These are phyloP conservation scores for Epinephelus malabaricus DNA, from an alignment of 2,797 vertebrate species.

Conservation along the genomic window DNA sequence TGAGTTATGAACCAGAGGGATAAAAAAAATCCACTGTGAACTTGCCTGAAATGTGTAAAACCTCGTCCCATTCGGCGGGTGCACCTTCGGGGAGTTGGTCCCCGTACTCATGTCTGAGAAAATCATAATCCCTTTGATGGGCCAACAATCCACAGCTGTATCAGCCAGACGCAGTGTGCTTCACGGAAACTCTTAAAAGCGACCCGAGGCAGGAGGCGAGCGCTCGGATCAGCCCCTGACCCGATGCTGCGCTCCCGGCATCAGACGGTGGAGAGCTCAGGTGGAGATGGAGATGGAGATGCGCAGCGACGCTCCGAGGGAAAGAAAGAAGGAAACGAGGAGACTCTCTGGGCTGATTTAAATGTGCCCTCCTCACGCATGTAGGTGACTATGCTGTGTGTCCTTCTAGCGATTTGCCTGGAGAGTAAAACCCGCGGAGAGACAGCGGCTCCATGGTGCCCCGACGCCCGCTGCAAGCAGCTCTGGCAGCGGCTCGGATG, in stretches of 20 bases:
- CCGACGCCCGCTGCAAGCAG: conserved; percentile 65
- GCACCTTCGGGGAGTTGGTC: conserved; percentile 96
- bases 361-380: background rate
- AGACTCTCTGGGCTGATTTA: background rate
- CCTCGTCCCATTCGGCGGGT: conserved; percentile 97
- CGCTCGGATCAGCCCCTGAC: conserved; percentile 58
- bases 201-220: conserved; percentile 20
- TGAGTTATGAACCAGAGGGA: background rate
- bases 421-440: conserved; percentile 20
- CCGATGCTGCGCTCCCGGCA: conserved; percentile 64
- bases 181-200: conserved; percentile 1
- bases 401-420: conserved; percentile 11
- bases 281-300: conserved; percentile 4
- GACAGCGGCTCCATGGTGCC: conserved; percentile 71
- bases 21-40: conserved; percentile 23
- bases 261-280: conserved; percentile 53
- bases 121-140: conserved; percentile 93
- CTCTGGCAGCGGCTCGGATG: conserved; percentile 87
- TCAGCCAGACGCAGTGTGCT: conserved; percentile 47
- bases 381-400: background rate
- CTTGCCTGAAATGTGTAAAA: conserved; percentile 99
- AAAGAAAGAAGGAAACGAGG: background rate
- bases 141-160: conserved; percentile 87
- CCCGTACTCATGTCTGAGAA: conserved; percentile 98
- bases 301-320: conserved; percentile 47